Conservation (phyloP, 2,888 invertebrate genomes). For the Dynastes tityus region DNA sequence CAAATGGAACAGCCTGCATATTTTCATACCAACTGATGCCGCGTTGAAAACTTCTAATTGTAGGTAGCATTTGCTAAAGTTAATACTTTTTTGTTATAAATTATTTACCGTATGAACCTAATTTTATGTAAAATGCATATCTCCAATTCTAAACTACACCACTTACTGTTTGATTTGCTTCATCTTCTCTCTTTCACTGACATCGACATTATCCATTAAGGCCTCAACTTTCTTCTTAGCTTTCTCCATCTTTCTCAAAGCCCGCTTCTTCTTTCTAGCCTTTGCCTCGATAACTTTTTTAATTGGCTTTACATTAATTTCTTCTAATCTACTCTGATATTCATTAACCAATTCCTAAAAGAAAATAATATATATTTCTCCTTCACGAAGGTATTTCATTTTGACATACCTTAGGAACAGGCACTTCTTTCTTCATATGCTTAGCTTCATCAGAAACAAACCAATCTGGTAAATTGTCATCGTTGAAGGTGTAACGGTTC, state of each 20-base stretch:
- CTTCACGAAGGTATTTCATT: background rate
- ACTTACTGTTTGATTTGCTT: slow-evolving; percentile 90
- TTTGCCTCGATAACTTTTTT: slow-evolving; percentile 99
- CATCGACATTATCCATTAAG: slow-evolving; percentile 91
- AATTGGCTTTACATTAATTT: slow-evolving; percentile 94
- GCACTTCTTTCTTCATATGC: slow-evolving; percentile 88
- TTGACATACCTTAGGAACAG: slow-evolving; percentile 83
- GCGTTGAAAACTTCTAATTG: too few species aligned
- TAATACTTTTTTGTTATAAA: too few species aligned
- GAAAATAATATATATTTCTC: background rate
- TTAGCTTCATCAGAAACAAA: slow-evolving; percentile 94
- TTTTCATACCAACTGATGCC: too few species aligned
- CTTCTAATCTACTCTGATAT: slow-evolving; percentile 86
- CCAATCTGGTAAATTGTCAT: slow-evolving; percentile 95
- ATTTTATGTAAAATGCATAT: too few species aligned
- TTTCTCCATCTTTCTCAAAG: slow-evolving; percentile 88
- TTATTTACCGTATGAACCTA: too few species aligned
- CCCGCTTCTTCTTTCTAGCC: slow-evolving; percentile 95
- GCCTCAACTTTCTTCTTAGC: slow-evolving; percentile 96
- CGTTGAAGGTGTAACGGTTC: slow-evolving; percentile 95
- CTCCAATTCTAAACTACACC: too few species aligned
- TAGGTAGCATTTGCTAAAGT: too few species aligned
- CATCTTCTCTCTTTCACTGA: slow-evolving; percentile 94
- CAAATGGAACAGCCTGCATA: too few species aligned
- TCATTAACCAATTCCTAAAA: slow-evolving; percentile 78